These are phyloP conservation scores for Octopus sinensis DNA, from an alignment of 1,140 invertebrate genomes.

Conservation along the genomic window DNA sequence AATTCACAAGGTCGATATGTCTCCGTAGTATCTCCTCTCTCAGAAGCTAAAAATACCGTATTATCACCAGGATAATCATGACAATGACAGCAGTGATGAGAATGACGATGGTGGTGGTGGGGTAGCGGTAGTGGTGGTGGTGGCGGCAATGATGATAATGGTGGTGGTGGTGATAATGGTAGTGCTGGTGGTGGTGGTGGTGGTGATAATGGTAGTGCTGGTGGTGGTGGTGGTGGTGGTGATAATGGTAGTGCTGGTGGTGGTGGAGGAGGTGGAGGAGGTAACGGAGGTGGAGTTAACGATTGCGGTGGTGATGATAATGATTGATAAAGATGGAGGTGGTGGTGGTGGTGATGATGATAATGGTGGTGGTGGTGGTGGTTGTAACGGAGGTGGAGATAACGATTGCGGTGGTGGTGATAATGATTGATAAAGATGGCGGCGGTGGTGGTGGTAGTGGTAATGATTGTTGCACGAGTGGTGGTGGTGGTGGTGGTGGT, in stretches of 20 bases:
- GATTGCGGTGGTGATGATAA: too few relatives aligned
- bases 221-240: too few relatives aligned
- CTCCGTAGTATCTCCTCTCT: too few relatives aligned
- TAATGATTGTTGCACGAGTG: too few relatives aligned
- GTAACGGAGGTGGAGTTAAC: neutral
- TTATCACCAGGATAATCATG: neutral
- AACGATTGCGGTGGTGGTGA: neutral
- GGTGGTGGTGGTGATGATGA: neutral
- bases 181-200: neutral
- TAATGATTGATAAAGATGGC: too few relatives aligned
- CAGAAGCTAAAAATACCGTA: too few relatives aligned
- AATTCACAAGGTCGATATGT: too few relatives aligned
- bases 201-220: neutral
- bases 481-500: too few relatives aligned
- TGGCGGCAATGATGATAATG: constrained; percentile 9
- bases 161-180: neutral
- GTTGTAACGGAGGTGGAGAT: neutral
- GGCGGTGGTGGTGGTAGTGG: too few relatives aligned
- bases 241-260: neutral
- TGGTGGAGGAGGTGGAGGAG: neutral
- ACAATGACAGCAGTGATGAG: constrained; percentile 1
- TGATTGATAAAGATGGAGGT: too few relatives aligned
- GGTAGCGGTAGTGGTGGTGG: neutral
- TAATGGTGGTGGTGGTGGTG: neutral
- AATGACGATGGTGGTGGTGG: neutral